These are phyloP conservation scores for Zaprionus gabonicus DNA, from an alignment of 1,140 invertebrate species.

Conservation along the genomic window DNA sequence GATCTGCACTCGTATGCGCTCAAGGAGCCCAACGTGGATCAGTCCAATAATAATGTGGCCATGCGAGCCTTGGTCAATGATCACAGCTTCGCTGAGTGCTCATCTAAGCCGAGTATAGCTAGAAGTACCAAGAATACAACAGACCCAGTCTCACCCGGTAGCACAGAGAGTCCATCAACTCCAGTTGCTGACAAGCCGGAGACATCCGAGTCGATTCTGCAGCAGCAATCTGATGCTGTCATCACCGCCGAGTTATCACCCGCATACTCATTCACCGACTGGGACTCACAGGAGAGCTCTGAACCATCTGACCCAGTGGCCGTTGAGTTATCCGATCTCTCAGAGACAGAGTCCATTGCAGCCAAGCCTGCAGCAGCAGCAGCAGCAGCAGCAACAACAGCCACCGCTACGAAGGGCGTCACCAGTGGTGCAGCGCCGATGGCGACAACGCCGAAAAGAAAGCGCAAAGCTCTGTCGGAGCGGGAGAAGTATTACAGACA, in stretches of 20 bases:
- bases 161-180: not conserved
- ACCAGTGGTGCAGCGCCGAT: not conserved
- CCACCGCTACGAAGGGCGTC: not conserved
- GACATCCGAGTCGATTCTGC: too few species aligned
- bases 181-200: not conserved
- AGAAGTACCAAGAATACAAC: not conserved
- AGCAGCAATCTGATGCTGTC: not conserved
- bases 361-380: not conserved
- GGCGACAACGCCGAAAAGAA: not conserved
- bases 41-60: conserved; percentile 35
- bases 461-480: conserved; percentile 44
- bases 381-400: not conserved
- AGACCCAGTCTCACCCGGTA: not conserved
- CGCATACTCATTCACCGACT: conserved; percentile 22
- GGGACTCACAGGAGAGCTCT: conserved; percentile 28
- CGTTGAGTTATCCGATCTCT: conserved; percentile 34
- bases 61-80: conserved; percentile 60
- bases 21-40: conserved; percentile 67
- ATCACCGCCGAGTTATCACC: not conserved
- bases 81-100: conserved; percentile 44
- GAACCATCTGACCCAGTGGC: conserved; percentile 39
- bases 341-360: conserved; percentile 17
- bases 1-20: conserved; percentile 79
- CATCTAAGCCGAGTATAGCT: not conserved
- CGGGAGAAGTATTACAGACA: conserved; percentile 72